These are phyloP conservation scores for Drosophila macrospina DNA, from an alignment of 2,888 invertebrate species.

Conservation along the genomic window DNA sequence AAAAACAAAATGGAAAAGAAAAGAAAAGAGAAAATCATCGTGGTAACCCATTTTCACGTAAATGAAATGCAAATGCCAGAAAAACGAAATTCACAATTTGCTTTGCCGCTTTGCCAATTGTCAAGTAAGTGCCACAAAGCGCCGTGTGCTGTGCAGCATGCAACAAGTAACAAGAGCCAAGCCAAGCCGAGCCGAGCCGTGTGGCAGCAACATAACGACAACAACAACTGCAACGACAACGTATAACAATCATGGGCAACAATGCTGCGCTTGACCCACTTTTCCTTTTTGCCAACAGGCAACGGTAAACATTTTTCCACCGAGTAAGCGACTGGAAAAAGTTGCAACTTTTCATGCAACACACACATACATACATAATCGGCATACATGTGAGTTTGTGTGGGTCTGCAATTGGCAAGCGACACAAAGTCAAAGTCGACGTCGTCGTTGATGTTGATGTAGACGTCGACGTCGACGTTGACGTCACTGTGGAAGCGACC, in stretches of 20 bases:
- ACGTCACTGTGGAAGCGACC: conserved; percentile 13
- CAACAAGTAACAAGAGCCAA: conserved; percentile 65
- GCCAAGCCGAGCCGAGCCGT: conserved; percentile 2
- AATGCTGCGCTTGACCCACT: conserved; percentile 83
- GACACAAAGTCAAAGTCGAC: conserved; percentile 64
- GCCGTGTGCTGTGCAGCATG: conserved; percentile 56
- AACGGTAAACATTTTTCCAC: conserved; percentile 73
- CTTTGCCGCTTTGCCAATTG: conserved; percentile 59
- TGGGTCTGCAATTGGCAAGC: conserved; percentile 6
- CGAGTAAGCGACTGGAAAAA: conserved; percentile 66
- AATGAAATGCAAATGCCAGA: conserved; percentile 62
- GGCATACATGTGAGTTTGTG: conserved; percentile 2
- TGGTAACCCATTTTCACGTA: conserved; percentile 63
- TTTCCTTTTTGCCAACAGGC: conserved; percentile 76
- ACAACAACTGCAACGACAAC: conserved; percentile 36
- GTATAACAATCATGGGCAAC: conserved; percentile 59
- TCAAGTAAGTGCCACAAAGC: conserved; percentile 68
- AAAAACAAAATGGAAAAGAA: conserved; percentile 13
- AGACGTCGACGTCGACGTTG: conserved; percentile 1
- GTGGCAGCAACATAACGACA: conserved; percentile 30
- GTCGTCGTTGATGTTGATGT: conserved; percentile 19
- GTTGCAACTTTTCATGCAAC: conserved; percentile 76
- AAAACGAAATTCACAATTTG: conserved; percentile 48
- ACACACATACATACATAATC: conserved; percentile 23
- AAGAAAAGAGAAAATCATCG: conserved; percentile 67